Evolutionary conservation across 53 echinoderm and acorn worm species (phyloP).

Genomic region (Glandiceps talaboti): DNA sequence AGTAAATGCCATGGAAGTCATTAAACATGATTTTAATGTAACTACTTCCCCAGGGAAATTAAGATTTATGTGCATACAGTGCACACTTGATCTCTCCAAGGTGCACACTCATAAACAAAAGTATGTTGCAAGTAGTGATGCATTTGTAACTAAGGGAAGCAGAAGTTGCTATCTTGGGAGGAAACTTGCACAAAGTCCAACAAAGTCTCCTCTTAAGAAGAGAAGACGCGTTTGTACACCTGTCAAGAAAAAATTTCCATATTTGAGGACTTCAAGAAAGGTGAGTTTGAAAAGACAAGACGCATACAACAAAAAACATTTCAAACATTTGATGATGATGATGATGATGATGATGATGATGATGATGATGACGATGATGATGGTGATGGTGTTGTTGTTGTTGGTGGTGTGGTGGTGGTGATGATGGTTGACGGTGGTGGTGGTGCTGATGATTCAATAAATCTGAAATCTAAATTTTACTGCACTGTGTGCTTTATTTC

Average conservation of each 20-base stretch:
- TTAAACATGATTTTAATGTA: neutral
- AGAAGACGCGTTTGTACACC: neutral
- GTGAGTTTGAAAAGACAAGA: too few relatives aligned
- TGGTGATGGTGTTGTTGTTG: too few relatives aligned
- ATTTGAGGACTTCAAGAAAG: too few relatives aligned
- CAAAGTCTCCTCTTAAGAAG: neutral
- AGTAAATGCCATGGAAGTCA: neutral
- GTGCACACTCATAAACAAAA: neutral
- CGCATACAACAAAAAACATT: too few relatives aligned
- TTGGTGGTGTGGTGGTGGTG: too few relatives aligned
- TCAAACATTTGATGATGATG: too few relatives aligned
- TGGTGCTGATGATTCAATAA: too few relatives aligned
- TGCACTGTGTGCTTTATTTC: too few relatives aligned
- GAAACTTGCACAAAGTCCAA: neutral
- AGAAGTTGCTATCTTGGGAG: neutral
- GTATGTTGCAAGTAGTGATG: neutral
- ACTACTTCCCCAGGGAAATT: neutral
- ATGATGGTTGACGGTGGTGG: too few relatives aligned
- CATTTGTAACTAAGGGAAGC: neutral
- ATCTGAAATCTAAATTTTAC: too few relatives aligned
- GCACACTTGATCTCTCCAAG: neutral
- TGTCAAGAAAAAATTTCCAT: neutral
- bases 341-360: too few relatives aligned
- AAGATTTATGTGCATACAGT: neutral
- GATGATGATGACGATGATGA: too few relatives aligned